phyloP scores from a whole-genome alignment of 2,797 vertebrate genomes.

The Sebastes umbrosus region DNA sequence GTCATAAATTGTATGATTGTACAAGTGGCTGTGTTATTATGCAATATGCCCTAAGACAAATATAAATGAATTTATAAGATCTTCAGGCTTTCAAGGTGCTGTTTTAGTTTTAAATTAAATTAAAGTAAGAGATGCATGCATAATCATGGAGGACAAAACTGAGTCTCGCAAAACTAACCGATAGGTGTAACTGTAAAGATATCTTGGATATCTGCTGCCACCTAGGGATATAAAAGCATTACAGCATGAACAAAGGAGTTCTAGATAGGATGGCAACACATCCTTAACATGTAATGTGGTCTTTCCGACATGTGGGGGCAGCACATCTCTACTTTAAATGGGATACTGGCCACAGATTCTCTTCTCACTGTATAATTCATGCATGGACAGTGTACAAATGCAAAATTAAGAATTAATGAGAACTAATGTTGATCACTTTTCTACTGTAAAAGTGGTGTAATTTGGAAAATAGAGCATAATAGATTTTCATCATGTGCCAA shows the following conservation, averaged over 20 bases:
- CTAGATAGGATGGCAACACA: neutral
- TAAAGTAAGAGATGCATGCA: neutral
- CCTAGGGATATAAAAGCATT: constrained; percentile 40
- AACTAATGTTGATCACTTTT: constrained; percentile 45
- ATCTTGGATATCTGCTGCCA: constrained; percentile 67
- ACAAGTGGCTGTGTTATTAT: neutral
- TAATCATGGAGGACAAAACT: neutral
- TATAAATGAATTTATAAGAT: neutral
- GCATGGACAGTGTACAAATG: constrained; percentile 31
- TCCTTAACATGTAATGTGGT: constrained; percentile 41
- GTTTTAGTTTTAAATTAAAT: neutral
- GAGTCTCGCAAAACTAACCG: neutral
- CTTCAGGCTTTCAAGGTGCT: neutral
- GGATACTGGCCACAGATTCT: neutral
- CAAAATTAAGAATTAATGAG: constrained; percentile 48
- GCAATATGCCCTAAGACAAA: neutral
- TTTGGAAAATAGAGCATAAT: constrained; percentile 48
- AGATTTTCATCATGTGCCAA: constrained; percentile 31
- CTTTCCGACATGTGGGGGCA: constrained; percentile 58
- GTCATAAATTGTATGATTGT: neutral
- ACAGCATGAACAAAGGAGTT: neutral
- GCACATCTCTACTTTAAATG: constrained; percentile 41
- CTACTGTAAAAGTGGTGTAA: constrained; percentile 38
- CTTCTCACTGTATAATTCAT: constrained; percentile 14
- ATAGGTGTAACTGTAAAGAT: neutral